Evolutionary conservation across 1,140 invertebrate species (phyloP).

Genomic region (Eurosta solidaginis): DNA sequence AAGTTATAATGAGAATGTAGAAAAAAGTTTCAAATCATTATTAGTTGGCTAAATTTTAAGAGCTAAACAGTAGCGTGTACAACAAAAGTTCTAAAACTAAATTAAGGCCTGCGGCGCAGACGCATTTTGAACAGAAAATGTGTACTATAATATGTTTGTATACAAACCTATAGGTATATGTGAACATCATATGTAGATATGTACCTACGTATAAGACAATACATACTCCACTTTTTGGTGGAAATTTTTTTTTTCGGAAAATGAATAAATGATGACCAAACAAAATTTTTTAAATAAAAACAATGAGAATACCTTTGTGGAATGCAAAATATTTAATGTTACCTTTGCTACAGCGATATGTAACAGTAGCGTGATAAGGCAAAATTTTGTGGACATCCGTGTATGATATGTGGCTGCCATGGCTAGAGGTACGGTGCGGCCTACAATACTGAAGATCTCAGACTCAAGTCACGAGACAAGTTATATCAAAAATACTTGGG

Average conservation of each 20-base stretch:
- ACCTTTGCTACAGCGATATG: too few species aligned
- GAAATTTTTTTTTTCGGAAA: not conserved
- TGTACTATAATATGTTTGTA: too few species aligned
- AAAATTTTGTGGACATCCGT: too few species aligned
- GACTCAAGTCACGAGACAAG: too few species aligned
- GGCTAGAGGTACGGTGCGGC: too few species aligned
- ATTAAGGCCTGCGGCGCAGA: not conserved
- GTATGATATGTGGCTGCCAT: too few species aligned
- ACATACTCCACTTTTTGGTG: not conserved
- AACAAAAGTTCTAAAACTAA: not conserved
- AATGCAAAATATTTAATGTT: not conserved
- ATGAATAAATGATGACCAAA: not conserved
- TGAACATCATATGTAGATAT: not conserved
- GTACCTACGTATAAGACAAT: not conserved
- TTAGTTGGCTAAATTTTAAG: constrained; percentile 2
- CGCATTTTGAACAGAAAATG: not conserved
- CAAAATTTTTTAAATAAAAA: not conserved
- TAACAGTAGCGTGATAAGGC: too few species aligned
- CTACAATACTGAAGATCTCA: too few species aligned
- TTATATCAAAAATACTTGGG: too few species aligned
- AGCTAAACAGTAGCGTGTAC: not conserved
- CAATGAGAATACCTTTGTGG: not conserved
- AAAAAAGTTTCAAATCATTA: not conserved
- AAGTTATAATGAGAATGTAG: not conserved
- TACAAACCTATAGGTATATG: not conserved